Percentiles rank a stretch among this genome's conserved stretches.
Evolutionary conservation across 2,113 vertebrate species (phyloP).

Genomic region (Sinocyclocheilus maitianheensis): DNA sequence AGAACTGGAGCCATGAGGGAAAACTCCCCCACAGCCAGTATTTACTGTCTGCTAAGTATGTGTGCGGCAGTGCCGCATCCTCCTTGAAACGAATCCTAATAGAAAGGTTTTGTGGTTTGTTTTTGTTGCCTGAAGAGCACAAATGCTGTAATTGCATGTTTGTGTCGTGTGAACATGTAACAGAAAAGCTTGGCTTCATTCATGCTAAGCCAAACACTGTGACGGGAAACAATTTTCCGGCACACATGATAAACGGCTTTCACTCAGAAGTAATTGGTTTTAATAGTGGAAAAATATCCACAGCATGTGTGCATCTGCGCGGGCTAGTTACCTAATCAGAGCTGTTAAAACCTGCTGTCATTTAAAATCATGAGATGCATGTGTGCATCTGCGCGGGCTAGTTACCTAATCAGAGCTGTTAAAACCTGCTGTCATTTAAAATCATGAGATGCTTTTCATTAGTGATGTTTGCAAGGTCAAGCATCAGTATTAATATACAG

Average conservation of each 20-base stretch:
- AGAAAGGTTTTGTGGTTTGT: not conserved
- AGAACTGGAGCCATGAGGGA: not conserved
- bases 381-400: not conserved
- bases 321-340: not conserved
- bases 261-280: conserved; percentile 31
- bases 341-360: conserved; percentile 3
- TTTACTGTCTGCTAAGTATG: not conserved
- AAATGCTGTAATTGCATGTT: conserved; percentile 21
- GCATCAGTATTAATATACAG: not conserved
- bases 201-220: conserved; percentile 25
- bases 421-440: conserved; percentile 19
- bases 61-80: not conserved
- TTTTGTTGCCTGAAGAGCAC: conserved; percentile 14
- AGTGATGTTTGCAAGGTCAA: not conserved
- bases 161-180: conserved; percentile 33
- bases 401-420: not conserved
- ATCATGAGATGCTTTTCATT: not conserved
- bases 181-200: conserved; percentile 6
- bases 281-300: conserved; percentile 35
- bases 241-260: conserved; percentile 11
- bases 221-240: conserved; percentile 16
- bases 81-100: not conserved
- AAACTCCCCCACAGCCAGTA: not conserved
- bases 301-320: not conserved
- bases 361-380: not conserved